Evolutionary conservation across 2,888 invertebrate species (phyloP).

Genomic region (Galerucella pusilla): DNA sequence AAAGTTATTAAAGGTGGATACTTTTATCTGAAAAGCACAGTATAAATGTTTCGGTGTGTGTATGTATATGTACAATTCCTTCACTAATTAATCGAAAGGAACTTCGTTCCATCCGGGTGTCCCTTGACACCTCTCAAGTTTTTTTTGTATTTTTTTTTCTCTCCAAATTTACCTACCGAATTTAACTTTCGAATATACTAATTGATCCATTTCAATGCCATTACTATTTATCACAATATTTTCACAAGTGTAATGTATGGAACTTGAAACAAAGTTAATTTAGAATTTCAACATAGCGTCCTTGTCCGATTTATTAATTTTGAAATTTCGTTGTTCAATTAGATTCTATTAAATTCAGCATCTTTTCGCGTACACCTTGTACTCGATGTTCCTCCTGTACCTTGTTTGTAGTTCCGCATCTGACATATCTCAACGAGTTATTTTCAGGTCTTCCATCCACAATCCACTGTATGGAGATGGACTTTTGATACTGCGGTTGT

Average conservation of each 20-base stretch:
- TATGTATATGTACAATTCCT: too few species aligned
- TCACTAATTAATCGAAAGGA: too few species aligned
- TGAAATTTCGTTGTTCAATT: conserved; percentile 6
- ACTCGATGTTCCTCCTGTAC: conserved; percentile 16
- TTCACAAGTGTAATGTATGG: background rate
- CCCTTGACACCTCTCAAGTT: too few species aligned
- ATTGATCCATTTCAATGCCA: background rate
- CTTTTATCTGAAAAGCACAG: too few species aligned
- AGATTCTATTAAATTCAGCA: background rate
- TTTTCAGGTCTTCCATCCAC: conserved; percentile 34
- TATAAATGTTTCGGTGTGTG: too few species aligned
- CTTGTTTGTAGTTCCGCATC: conserved; percentile 32
- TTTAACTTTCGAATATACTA: background rate
- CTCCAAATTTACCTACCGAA: background rate
- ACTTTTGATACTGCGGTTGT: conserved; percentile 32
- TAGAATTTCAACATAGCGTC: conserved; percentile 3
- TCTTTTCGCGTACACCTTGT: background rate
- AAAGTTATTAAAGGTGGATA: too few species aligned
- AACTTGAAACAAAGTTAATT: conserved; percentile 4
- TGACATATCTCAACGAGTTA: conserved; percentile 29
- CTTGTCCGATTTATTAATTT: conserved; percentile 14
- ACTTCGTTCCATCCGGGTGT: too few species aligned
- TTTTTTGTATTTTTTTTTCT: too few species aligned
- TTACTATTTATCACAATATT: conserved; percentile 8
- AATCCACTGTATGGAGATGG: conserved; percentile 31